Percentiles rank a stretch among this genome's conserved stretches.
These are phyloP conservation scores for Pyrrhura leucotis DNA, from an alignment of 2,797 vertebrate genomes.

Conservation along the genomic window DNA sequence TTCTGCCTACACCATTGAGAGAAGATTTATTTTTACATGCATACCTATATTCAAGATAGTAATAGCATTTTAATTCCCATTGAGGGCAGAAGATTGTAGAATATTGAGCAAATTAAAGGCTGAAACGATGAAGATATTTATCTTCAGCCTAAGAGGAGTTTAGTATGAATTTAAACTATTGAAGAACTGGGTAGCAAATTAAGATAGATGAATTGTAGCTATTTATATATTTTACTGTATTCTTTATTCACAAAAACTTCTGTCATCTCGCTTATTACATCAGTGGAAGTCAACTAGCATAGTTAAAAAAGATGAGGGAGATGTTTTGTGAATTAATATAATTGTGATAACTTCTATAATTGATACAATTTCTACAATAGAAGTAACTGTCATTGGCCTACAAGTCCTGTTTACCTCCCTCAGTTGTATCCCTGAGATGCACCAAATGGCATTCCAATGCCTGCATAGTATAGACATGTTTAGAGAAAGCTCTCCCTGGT, in stretches of 20 bases:
- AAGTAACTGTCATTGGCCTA: not conserved
- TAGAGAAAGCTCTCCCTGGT: not conserved
- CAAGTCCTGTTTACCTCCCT: not conserved
- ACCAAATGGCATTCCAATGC: not conserved
- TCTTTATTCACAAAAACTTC: not conserved
- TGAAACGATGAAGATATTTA: not conserved
- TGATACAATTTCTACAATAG: not conserved
- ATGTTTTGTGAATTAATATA: not conserved
- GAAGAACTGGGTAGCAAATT: not conserved
- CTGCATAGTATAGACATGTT: not conserved
- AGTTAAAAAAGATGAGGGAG: not conserved
- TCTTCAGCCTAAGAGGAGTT: not conserved
- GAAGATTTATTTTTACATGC: not conserved
- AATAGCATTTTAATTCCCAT: not conserved
- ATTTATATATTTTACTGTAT: not conserved
- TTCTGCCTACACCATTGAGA: not conserved
- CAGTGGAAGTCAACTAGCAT: not conserved
- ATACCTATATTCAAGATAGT: not conserved
- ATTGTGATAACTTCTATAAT: not conserved
- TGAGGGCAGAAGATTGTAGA: not conserved
- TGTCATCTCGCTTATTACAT: not conserved
- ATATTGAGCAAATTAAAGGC: constrained; percentile 4
- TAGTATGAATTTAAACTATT: not conserved
- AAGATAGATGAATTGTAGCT: not conserved
- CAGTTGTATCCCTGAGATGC: not conserved